Base-by-base conservation (phyloP, 2,797 vertebrate species). In the Chrysocyon brachyurus region DNA sequence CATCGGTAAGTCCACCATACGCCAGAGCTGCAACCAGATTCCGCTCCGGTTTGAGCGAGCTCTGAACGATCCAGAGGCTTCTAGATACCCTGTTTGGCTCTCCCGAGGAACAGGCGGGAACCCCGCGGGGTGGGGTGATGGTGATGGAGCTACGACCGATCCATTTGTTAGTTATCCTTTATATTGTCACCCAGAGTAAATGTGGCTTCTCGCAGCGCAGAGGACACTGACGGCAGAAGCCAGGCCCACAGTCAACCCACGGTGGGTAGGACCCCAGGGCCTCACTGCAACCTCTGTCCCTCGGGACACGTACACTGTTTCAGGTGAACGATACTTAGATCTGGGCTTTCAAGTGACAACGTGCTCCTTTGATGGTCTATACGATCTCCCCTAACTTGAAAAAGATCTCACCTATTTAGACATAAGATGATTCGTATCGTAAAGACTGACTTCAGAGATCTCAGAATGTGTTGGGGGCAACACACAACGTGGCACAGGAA, bases 401-500 rank as follows among this genome's bases (percentile, higher is more conserved):
- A 94, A 73, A 86, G 16, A 28, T 70, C 86, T 92, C 0, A 1
- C 15, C 40, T 95, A 46, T 82, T 98, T 87, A 66, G 97, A 98
- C 90, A 82, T 54, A 54, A 82, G 83, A 57, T 16, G 66, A 40
- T 81, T 91, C 88, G 63, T 91, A 91, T 89, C 40, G 31, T 16
- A 73, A 81, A 26, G 72, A 88, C 90, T 56, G 78, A 89, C 90
- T 88, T 96, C 46, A 96, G 97, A 90, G 52, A 61, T 84, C 46
- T 94, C 70, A 85, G 16, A 87, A 82, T n/a, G 16, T 70, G 36
- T 83, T 75, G 63, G 56, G 56, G 90, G 90, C 73, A 72, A 19
- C 68, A 52, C 7, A 54, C 28, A 90, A 90, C 57, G 52, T 56
- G 81, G 87, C 66, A 82, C 49, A 56, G 49, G 92, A 70, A 91